Evolutionary conservation across 1,140 invertebrate species (phyloP), one percentile per base, ranked within the genome.

Genomic region (Eueides isabella): DNA sequence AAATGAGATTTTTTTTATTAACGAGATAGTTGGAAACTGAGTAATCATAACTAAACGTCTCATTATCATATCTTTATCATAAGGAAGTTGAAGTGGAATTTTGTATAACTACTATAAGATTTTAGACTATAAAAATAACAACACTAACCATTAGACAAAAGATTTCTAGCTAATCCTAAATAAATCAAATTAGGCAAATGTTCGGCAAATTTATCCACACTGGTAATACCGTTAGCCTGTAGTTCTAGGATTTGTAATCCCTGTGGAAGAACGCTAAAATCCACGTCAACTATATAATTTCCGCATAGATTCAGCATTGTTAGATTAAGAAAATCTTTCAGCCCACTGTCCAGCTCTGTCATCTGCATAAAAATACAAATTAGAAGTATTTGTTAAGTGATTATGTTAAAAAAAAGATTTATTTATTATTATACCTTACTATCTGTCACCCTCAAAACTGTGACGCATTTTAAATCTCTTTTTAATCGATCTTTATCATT

Each of bases 81-180:
- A 44, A 44, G 41, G 41, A 44, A 44, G 41, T 44, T 44, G n/a
- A n/a, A 44, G 41, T n/a, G 2, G 5, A n/a, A 44, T 19, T 44
- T 44, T 44, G n/a, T 31, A 5, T 31, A n/a, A 5, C 16, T 19
- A 19, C 6, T 38, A 38, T 4, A 38, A 12, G n/a, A n/a, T n/a
- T n/a, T n/a, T n/a, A n/a, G n/a, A n/a, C n/a, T n/a, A n/a, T n/a
- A n/a, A n/a, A n/a, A n/a, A n/a, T n/a, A n/a, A n/a, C n/a, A n/a
- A n/a, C n/a, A n/a, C 19, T 62, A 29, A 91, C 88, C 85, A 64
- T 81, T 76, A 63, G 55, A 79, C 23, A 93, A 68, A 29, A 90
- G 68, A 77, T 93, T 93, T 55, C 81, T 83, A 0, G 83, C 78
- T 23, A 93, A 72, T 31, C 91, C 91, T 29, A 93, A 75, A 74